Base-by-base conservation (phyloP, 2,888 invertebrate genomes). In the Heliconius ethilla region DNA sequence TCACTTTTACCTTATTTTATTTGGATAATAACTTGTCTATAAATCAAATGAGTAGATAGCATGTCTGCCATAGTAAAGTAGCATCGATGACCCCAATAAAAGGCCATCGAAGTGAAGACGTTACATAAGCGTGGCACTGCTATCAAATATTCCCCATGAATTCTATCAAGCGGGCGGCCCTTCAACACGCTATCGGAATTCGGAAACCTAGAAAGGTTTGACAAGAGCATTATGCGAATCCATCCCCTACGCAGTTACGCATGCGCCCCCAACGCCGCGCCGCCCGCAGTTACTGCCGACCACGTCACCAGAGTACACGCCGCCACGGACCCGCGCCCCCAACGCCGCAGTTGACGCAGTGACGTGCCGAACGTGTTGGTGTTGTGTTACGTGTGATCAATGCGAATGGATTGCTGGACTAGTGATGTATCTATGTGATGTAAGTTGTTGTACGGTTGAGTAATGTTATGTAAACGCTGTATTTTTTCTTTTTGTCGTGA, bases 281-380 rank as follows among this genome's bases (percentile, higher is more conserved):
- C 86, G 84, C 87, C 87, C 93, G 92, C 92, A 92, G 92, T 92
- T 87, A 84, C 84, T 84, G 82, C 86, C 82, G 83, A 76, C 81
- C 86, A 84, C 86, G 83, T 79, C 84, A 82, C 84, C 82, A 87
- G 89, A 69, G 37, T 67, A 82, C 85, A 80, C 82, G 79, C 75
- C 40, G 29, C 70, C 81, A 79, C 69, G 82, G 76, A 59, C 59
- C 22, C n/a, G n/a, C 59, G n/a, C 78, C 78, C 65, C 70, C 79
- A 72, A n/a, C 55, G 25, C 82, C 81, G 81, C 81, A 78, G 81
- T 75, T 82, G 82, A 88, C 89, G 91, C 91, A 92, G 89, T 92
- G 90, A 89, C 91, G 90, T 87, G 79, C 75, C 76, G 22, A 77
- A 77, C 79, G 75, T 79, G 80, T 77, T 80, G 72, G 79, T 81